These are phyloP conservation scores for Serranus cabrilla DNA, from an alignment of 2,797 vertebrate species.

Conservation along the genomic window DNA sequence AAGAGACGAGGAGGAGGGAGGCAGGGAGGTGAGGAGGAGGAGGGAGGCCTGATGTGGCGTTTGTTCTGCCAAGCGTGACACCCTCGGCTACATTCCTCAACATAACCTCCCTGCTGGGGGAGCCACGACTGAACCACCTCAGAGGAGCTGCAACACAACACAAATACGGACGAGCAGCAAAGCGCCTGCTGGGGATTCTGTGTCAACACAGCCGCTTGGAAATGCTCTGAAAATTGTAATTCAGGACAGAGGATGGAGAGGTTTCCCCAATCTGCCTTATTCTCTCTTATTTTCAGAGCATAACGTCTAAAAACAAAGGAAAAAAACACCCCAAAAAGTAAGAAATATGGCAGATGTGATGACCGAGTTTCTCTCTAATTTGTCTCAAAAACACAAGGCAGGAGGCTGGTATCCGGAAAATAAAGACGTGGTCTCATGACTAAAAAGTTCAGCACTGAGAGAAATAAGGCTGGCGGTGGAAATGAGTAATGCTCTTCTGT, in stretches of 20 bases:
- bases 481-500: constrained; percentile 12
- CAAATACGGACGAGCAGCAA: constrained; percentile 22
- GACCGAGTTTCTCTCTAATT: too few relatives aligned
- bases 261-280: neutral
- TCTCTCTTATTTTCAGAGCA: neutral
- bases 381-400: neutral
- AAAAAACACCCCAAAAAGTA: too few relatives aligned
- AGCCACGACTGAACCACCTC: constrained; percentile 39
- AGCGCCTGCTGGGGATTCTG: constrained; percentile 4
- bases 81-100: constrained; percentile 63
- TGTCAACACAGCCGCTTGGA: neutral
- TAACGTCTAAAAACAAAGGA: too few relatives aligned
- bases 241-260: constrained; percentile 2
- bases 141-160: constrained; percentile 19
- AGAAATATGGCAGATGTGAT: too few relatives aligned
- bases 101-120: constrained; percentile 60
- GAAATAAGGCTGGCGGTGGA: neutral
- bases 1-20: constrained; percentile 46
- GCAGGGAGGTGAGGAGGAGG: constrained; percentile 32
- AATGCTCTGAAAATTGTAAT: neutral
- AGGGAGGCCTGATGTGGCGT: constrained; percentile 45
- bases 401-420: neutral
- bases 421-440: neutral
- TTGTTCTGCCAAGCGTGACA: constrained; percentile 59
- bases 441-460: constrained; percentile 6